These are phyloP conservation scores for Crotalus helleri DNA, from an alignment of 2,113 vertebrate species.

Conservation along the genomic window DNA sequence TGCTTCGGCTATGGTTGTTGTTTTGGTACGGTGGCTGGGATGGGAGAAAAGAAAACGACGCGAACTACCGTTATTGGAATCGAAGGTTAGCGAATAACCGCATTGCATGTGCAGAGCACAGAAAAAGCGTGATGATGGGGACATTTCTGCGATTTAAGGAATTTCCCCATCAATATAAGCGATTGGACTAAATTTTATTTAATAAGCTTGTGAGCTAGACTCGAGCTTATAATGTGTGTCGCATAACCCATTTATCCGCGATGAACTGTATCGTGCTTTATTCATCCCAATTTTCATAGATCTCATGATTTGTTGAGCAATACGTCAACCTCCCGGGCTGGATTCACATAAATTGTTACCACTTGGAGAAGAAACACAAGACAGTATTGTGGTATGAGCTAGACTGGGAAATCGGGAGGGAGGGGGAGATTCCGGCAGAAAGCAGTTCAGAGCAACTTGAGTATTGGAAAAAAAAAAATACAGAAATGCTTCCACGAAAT, in stretches of 20 bases:
- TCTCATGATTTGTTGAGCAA: not conserved
- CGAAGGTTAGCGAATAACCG: not conserved
- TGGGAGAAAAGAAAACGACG: not conserved
- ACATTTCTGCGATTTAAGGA: not conserved
- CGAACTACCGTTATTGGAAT: not conserved
- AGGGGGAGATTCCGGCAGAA: not conserved
- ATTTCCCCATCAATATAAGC: not conserved
- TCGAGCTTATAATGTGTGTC: not conserved
- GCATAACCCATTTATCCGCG: not conserved
- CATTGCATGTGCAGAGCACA: rapidly evolving
- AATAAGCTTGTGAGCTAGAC: not conserved
- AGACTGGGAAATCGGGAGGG: not conserved
- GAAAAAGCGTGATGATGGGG: not conserved
- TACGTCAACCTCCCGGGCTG: not conserved
- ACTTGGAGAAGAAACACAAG: not conserved
- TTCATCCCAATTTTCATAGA: not conserved
- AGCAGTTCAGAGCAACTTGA: not conserved
- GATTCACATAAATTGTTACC: not conserved
- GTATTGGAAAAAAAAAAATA: not conserved
- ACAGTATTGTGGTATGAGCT: not conserved
- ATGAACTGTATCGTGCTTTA: not conserved
- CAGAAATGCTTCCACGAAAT: not conserved
- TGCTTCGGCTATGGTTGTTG: not conserved
- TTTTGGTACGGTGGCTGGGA: conserved; percentile 1
- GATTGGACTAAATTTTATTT: not conserved